These are phyloP conservation scores for Urosaurus nigricauda DNA, from an alignment of 2,797 vertebrate genomes.

Conservation along the genomic window DNA sequence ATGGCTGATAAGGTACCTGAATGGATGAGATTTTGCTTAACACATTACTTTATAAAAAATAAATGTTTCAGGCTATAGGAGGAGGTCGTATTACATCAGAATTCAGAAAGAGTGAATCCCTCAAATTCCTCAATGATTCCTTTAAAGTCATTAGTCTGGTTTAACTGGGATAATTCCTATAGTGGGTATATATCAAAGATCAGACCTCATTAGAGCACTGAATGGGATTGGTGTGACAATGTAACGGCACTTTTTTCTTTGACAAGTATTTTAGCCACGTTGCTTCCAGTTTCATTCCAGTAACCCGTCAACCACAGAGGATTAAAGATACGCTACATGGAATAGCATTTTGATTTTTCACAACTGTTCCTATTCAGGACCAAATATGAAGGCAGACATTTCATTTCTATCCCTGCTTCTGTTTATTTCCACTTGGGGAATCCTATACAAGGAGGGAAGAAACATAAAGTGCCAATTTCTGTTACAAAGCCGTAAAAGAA, in stretches of 20 bases:
- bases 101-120: no score
- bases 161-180: slow-evolving; percentile 14
- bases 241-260: not conserved
- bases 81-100: no score
- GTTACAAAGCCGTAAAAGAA: slow-evolving; percentile 11
- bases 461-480: slow-evolving; percentile 36
- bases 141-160: not conserved
- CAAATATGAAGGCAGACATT: slow-evolving; percentile 11
- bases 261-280: not conserved
- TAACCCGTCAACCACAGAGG: slow-evolving; percentile 22
- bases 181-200: slow-evolving; percentile 17
- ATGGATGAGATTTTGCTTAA: no score
- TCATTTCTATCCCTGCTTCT: not conserved
- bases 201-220: not conserved
- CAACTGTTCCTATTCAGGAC: not conserved
- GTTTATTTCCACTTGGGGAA: slow-evolving; percentile 6
- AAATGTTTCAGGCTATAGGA: no score
- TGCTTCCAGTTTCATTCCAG: slow-evolving; percentile 13
- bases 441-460: not conserved
- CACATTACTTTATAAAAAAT: no score
- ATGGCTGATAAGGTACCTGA: no score
- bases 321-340: slow-evolving; percentile 16
- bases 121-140: not conserved
- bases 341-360: not conserved
- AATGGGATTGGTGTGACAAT: not conserved